These are phyloP conservation scores for Platalea minor DNA, from an alignment of 2,797 vertebrate species.

Conservation along the genomic window DNA sequence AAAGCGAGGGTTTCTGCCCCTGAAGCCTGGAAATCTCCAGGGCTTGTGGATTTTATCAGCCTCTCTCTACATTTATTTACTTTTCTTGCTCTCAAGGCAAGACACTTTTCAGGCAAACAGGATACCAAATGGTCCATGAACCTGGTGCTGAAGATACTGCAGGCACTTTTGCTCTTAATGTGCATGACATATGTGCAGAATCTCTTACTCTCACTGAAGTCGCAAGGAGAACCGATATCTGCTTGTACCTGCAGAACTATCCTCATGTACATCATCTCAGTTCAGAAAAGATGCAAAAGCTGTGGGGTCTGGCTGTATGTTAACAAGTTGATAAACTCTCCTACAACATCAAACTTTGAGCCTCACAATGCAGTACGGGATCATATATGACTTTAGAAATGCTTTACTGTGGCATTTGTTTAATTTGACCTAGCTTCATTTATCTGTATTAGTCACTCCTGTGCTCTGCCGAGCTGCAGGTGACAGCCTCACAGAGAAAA, in stretches of 20 bases:
- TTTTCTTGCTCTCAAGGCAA: conserved; percentile 13
- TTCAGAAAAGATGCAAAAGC: not conserved
- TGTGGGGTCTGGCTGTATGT: not conserved
- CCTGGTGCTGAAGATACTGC: not conserved
- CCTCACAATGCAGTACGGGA: not conserved
- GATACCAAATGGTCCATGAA: conserved; percentile 1
- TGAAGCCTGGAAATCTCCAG: not conserved
- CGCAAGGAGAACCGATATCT: not conserved
- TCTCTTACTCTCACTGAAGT: not conserved
- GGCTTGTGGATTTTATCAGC: not conserved
- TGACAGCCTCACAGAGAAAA: conserved; percentile 31
- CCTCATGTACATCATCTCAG: not conserved
- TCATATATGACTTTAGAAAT: not conserved
- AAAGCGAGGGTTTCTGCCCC: not conserved
- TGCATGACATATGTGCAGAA: not conserved
- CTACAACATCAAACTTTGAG: not conserved
- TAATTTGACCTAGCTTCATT: conserved; percentile 6
- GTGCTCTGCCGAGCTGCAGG: not conserved
- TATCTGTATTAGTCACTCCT: not conserved
- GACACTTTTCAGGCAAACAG: conserved; percentile 6
- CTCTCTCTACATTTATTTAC: conserved; percentile 9
- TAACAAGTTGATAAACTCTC: not conserved
- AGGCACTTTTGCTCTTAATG: conserved; percentile 14
- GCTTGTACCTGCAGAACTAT: not conserved
- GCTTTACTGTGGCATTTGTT: not conserved